Conservation (phyloP, 2,113 vertebrate species). For the Ahaetulla prasina region DNA sequence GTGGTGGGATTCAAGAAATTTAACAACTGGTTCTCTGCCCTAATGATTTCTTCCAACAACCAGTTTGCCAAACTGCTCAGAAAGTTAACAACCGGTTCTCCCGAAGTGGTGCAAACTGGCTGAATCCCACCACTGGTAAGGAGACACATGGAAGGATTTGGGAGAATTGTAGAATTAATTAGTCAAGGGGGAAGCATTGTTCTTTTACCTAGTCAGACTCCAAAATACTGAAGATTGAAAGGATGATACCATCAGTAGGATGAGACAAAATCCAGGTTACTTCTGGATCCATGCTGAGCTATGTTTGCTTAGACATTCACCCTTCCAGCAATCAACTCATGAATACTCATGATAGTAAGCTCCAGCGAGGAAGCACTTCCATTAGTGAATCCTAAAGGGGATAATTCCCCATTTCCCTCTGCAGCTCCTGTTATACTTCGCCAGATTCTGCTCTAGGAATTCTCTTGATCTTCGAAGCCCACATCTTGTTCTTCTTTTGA, state of each 20-base stretch:
- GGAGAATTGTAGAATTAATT: neutral
- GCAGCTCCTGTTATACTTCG: neutral
- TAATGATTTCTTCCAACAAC: no score
- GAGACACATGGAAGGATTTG: neutral
- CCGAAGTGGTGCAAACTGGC: no score
- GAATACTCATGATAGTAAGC: neutral
- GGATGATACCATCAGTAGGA: neutral
- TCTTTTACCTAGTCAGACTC: neutral
- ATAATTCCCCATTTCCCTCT: neutral
- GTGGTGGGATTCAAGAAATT: no score
- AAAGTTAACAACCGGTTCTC: no score
- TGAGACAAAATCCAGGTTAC: neutral
- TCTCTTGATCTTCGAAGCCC: neutral
- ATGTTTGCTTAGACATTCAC: neutral
- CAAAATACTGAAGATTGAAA: neutral
- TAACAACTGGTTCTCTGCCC: no score
- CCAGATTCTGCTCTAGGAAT: neutral
- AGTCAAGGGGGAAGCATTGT: neutral
- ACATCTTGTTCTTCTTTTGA: accelerated
- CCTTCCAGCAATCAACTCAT: neutral
- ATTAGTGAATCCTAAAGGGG: neutral
- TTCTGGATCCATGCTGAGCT: neutral
- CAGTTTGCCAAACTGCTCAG: no score
- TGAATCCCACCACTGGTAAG: no score
- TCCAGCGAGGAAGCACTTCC: neutral